Conservation (phyloP, 2,797 vertebrate species). For the Lindbergichthys nudifrons region DNA sequence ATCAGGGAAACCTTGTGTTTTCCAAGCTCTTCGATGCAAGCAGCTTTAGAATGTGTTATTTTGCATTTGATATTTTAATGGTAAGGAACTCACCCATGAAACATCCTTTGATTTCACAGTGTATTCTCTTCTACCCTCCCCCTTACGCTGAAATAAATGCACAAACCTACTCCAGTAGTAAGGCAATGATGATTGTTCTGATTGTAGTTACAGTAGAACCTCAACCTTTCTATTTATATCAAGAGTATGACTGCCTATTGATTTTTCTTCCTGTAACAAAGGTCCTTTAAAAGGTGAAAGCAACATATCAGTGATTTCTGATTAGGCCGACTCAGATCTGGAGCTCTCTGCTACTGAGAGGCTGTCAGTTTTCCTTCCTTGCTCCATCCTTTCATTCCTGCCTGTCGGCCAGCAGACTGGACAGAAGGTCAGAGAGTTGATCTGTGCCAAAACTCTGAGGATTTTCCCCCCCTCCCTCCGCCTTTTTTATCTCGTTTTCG, state of each 20-base stretch:
- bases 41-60: neutral
- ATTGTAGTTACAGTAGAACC: constrained; percentile 18
- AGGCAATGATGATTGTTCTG: constrained; percentile 8
- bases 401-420: constrained; percentile 78
- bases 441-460: constrained; percentile 84
- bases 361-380: constrained; percentile 68
- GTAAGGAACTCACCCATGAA: neutral
- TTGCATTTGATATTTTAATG: neutral
- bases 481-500: constrained; percentile 60
- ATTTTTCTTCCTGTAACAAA: constrained; percentile 44
- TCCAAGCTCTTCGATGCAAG: neutral
- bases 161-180: constrained; percentile 1
- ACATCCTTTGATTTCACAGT: neutral
- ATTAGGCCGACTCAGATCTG: constrained; percentile 65
- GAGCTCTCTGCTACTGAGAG: constrained; percentile 55
- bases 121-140: neutral
- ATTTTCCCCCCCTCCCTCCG: constrained; percentile 63
- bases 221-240: constrained; percentile 42
- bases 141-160: neutral
- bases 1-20: neutral
- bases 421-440: constrained; percentile 86
- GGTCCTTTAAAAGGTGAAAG: constrained; percentile 64
- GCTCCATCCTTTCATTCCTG: constrained; percentile 72
- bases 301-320: constrained; percentile 66
- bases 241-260: constrained; percentile 24